Evolutionary conservation across 2,797 vertebrate genomes (phyloP), one percentile per base, ranked within the genome.

Genomic region (Odontamblyopus rebecca): DNA sequence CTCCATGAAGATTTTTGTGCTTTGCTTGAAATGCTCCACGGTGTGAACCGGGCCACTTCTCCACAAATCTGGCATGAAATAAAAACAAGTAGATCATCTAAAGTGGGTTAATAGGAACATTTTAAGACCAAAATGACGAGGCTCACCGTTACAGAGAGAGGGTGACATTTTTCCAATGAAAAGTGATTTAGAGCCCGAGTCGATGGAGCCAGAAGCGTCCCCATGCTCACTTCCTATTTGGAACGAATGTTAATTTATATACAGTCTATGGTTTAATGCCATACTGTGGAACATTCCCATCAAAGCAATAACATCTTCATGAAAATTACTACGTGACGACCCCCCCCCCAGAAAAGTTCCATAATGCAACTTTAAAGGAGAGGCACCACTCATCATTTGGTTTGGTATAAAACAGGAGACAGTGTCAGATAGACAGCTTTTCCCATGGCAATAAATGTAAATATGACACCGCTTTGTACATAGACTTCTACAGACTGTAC

Each of bases 371-470:
- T 57, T 57, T 26, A 57, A 56, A 4, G 68, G 68, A 75, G 44
- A 30, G 32, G 70, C 64, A 73, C 57, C 32, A 66, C 38, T 70
- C 61, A 71, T 8, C 35, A 67, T 65, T 82, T 75, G 77, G 71
- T 70, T 88, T 56, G 74, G 75, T 68, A 61, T 63, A 67, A 82
- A 79, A 63, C 62, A 75, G 15, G 54, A 71, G 70, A 26, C 23
- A 57, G 54, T 12, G 80, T 15, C 59, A 68, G 77, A 77, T 26
- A 70, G 79, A 84, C 81, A 84, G 70, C 73, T 67, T 82, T 81
- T 68, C 29, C 79, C 76, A 67, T 41, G 66, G 88, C 87, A 92
- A 91, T 91, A 91, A 88, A 35, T 89, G 86, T 90, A 88, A 77
- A 90, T 85, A 86, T n/a, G 64, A 68, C 56, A 77, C 70, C 18